Conservation (phyloP, 2,888 invertebrate genomes). For the Itoplectis maculator region DNA sequence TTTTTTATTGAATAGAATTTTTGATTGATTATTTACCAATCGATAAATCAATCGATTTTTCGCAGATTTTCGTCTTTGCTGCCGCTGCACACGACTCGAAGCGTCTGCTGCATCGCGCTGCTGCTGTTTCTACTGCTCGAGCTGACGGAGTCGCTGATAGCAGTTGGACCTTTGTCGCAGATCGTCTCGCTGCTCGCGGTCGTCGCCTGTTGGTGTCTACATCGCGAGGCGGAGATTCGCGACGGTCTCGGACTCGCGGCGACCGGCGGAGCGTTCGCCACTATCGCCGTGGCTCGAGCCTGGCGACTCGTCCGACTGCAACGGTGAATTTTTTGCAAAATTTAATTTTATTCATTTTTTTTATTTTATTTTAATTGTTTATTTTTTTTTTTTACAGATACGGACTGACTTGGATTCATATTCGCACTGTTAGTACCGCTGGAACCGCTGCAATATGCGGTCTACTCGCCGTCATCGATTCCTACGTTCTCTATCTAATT, state of each 20-base stretch:
- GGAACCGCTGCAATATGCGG: constrained; percentile 74
- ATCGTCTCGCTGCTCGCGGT: constrained; percentile 73
- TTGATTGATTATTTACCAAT: no score
- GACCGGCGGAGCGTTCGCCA: constrained; percentile 72
- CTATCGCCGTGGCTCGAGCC: constrained; percentile 71
- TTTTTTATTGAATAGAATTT: not conserved
- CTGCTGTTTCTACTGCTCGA: constrained; percentile 74
- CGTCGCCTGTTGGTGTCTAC: constrained; percentile 77
- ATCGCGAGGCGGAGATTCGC: constrained; percentile 76
- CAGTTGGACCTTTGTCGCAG: constrained; percentile 71
- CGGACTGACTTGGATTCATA: constrained; percentile 72
- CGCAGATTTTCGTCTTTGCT: constrained; percentile 72
- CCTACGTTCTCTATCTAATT: constrained; percentile 77
- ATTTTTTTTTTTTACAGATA: no score
- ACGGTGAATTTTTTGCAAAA: constrained; percentile 68
- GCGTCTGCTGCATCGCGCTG: constrained; percentile 71
- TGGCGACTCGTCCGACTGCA: constrained; percentile 74
- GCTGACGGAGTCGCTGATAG: constrained; percentile 73
- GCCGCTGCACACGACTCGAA: constrained; percentile 74
- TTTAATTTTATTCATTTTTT: no score
- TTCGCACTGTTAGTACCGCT: constrained; percentile 75
- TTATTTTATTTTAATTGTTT: no score
- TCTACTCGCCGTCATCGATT: constrained; percentile 78
- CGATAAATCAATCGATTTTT: constrained; percentile 15
- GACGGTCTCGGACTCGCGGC: constrained; percentile 71